Conservation (phyloP, 2,888 invertebrate species). For the Eledona agricola region DNA sequence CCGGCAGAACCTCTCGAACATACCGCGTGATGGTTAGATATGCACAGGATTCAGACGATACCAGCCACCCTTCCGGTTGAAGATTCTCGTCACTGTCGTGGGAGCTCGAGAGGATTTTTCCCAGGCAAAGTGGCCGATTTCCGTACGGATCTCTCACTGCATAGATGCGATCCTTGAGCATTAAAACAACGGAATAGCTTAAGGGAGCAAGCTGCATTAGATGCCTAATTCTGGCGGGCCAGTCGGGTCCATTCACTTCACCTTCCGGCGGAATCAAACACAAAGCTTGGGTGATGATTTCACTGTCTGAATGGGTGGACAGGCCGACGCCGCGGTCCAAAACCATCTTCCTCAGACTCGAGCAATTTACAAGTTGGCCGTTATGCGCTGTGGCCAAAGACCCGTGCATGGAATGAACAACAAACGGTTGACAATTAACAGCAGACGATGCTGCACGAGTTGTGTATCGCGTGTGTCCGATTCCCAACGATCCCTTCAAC, state of each 20-base stretch:
- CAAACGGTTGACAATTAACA: conserved; percentile 98
- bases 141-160: conserved; percentile 97
- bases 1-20: conserved; percentile 88
- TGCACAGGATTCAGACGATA: conserved; percentile 96
- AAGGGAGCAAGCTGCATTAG: conserved; percentile 92
- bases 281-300: conserved; percentile 95
- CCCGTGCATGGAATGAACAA: conserved; percentile 96
- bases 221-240: conserved; percentile 91
- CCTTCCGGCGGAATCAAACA: conserved; percentile 91
- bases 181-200: conserved; percentile 95
- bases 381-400: conserved; percentile 96
- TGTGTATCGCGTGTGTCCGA: conserved; percentile 97
- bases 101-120: conserved; percentile 74
- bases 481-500: conserved; percentile 87
- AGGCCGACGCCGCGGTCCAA: conserved; percentile 92
- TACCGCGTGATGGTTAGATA: conserved; percentile 91
- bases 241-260: conserved; percentile 87
- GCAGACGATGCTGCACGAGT: conserved; percentile 91
- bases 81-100: conserved; percentile 56
- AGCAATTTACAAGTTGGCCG: conserved; percentile 95
- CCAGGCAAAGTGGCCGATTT: conserved; percentile 95
- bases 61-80: conserved; percentile 89
- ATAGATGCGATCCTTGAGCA: conserved; percentile 93
- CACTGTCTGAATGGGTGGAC: conserved; percentile 96
- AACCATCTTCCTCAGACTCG: conserved; percentile 87